These are phyloP conservation scores for Halocynthia roretzi DNA, from an alignment of 23 tunicate species.

Conservation along the genomic window DNA sequence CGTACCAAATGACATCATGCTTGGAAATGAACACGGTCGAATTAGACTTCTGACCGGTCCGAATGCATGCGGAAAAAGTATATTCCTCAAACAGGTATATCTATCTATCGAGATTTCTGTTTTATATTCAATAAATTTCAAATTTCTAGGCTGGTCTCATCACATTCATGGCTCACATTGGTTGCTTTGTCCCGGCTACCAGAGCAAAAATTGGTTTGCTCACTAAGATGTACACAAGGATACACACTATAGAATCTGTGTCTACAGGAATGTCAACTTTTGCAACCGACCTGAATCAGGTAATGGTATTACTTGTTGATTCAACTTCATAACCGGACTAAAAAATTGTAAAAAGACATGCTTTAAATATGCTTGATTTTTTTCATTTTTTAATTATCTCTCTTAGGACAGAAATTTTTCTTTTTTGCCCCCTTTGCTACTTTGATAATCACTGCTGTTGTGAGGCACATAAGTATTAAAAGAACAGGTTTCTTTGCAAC, in stretches of 20 bases:
- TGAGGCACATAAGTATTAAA: too few species aligned
- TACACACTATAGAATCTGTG: slow-evolving; percentile 45
- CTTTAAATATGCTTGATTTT: not conserved
- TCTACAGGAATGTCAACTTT: slow-evolving; percentile 68
- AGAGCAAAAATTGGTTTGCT: slow-evolving; percentile 44
- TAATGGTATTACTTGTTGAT: not conserved
- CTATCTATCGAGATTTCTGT: not conserved
- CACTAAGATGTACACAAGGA: slow-evolving; percentile 42
- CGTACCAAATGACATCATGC: slow-evolving; percentile 66
- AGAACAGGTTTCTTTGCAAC: not conserved
- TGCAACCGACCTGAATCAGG: slow-evolving; percentile 48
- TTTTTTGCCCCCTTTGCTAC: not conserved
- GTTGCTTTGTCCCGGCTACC: slow-evolving; percentile 80
- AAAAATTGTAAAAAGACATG: not conserved
- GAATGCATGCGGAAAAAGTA: slow-evolving; percentile 94
- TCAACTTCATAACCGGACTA: not conserved
- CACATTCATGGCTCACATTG: slow-evolving; percentile 81
- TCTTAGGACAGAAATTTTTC: not conserved
- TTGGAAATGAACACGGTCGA: slow-evolving; percentile 26
- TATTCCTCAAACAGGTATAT: slow-evolving; percentile 52
- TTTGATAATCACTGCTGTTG: not conserved
- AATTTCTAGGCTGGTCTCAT: slow-evolving; percentile 59
- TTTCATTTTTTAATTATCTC: not conserved
- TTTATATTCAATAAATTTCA: not conserved
- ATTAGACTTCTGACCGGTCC: slow-evolving; percentile 81